A percentile compares a stretch with the other conserved stretches of the same genome.
These are phyloP conservation scores for Selene dorsalis DNA, from an alignment of 2,797 vertebrate species.

Conservation along the genomic window DNA sequence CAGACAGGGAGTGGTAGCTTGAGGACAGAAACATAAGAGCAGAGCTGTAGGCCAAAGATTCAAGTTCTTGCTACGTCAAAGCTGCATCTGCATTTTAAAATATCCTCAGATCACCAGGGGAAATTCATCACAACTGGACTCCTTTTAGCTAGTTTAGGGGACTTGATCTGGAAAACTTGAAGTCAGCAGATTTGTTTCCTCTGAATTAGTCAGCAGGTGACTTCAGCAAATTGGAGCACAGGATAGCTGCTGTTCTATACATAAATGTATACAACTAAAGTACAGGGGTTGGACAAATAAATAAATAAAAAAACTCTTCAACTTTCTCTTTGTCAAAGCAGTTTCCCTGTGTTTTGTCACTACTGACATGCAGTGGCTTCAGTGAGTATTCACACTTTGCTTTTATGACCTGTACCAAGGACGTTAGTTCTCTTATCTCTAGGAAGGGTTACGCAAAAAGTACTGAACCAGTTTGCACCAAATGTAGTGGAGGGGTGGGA, in stretches of 20 bases:
- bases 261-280: conserved; percentile 43
- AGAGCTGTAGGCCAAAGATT: neutral
- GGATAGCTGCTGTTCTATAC: neutral
- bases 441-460: too few relatives aligned
- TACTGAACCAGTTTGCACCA: too few relatives aligned
- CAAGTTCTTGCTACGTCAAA: neutral
- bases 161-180: conserved; percentile 44
- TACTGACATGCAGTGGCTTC: conserved; percentile 51
- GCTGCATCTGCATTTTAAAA: conserved; percentile 6
- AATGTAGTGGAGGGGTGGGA: too few relatives aligned
- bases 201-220: conserved; percentile 43
- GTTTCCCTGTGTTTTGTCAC: conserved; percentile 63
- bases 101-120: neutral
- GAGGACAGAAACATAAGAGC: too few relatives aligned
- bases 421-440: too few relatives aligned
- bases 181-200: conserved; percentile 55
- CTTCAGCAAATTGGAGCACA: conserved; percentile 22
- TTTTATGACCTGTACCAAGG: neutral
- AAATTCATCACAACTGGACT: conserved; percentile 34
- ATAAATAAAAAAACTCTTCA: conserved; percentile 47
- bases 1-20: too few relatives aligned
- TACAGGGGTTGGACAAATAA: conserved; percentile 51
- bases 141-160: conserved; percentile 3
- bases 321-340: conserved; percentile 68
- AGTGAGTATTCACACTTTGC: neutral